Base-by-base conservation (phyloP, 2,888 invertebrate species). In the Pachliopta kotzebuea region DNA sequence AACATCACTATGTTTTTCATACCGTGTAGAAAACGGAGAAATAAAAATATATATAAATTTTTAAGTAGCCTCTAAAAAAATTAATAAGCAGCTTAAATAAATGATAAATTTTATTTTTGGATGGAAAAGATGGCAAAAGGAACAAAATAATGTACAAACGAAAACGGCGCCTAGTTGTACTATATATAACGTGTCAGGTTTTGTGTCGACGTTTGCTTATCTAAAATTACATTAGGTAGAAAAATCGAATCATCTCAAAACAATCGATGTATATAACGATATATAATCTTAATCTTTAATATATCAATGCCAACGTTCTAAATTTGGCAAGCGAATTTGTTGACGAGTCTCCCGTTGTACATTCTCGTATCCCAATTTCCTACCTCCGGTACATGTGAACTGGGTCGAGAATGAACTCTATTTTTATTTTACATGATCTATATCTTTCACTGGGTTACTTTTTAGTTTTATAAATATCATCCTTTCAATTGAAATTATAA, bases 291-390 rank as follows among this genome's bases (percentile, higher is more conserved):
- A 31, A 29, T 52, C 26, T 24, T 26, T 14, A 7, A 52, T 21
- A 58, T 59, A 29, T 18, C 17, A 23, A 60, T 53, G 60, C 37
- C 37, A 60, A 24, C 24, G 52, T 11, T 11, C 17, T 26, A 17
- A 61, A 55, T 54, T 61, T 61, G 60, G 60, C 60, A 61, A 54
- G 45, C 54, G 26, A 17, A 42, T 61, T 24, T 61, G 60, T 61
- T 61, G 53, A 61, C 24, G 60, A 20, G 26, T 24, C 26, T 26
- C n/a, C n/a, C 57, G 49, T 23, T 37, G 20, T n/a, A 57, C 31
- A 24, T 14, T 24, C 23, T 26, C 37, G 14, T 52, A 54, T 42
- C 53, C 53, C 53, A 37, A 54, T 23, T 60, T 54, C n/a, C 42
- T 54, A 24, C 17, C 45, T 14, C 55, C 42, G 42, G 55, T 61